These are phyloP conservation scores for Sibirionetta formosa DNA, from an alignment of 2,797 vertebrate species.

Conservation along the genomic window DNA sequence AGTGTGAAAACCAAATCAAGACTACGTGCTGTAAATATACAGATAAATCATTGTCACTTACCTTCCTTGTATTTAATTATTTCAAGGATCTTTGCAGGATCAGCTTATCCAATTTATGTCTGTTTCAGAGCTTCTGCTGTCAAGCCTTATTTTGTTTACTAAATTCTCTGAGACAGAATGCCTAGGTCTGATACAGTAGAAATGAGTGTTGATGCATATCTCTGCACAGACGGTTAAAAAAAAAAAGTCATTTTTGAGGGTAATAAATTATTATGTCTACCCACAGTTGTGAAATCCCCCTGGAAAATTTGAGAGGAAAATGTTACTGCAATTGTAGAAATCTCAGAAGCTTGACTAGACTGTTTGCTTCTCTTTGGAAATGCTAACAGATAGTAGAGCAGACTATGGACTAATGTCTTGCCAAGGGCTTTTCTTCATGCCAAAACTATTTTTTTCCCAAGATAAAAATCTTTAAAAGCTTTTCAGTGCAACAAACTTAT, in stretches of 20 bases:
- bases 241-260: not conserved
- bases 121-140: not conserved
- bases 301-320: conserved; percentile 21
- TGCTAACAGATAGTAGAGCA: conserved; percentile 1
- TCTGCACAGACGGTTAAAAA: not conserved
- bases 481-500: not conserved
- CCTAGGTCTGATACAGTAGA: not conserved
- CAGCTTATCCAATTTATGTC: not conserved
- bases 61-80: not conserved
- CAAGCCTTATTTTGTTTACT: not conserved
- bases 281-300: not conserved
- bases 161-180: not conserved
- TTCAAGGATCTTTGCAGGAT: not conserved
- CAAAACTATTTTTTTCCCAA: not conserved
- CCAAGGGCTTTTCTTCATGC: not conserved
- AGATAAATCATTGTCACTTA: not conserved
- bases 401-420: not conserved
- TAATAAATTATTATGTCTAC: not conserved
- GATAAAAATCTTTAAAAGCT: not conserved
- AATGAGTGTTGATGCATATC: not conserved
- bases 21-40: not conserved
- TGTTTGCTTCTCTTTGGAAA: conserved; percentile 36
- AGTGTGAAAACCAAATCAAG: not conserved
- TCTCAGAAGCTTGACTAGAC: conserved; percentile 17
- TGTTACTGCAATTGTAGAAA: not conserved